Evolutionary conservation across 2,888 invertebrate genomes (phyloP).

Genomic region (Cataglyphis altisquamis): DNA sequence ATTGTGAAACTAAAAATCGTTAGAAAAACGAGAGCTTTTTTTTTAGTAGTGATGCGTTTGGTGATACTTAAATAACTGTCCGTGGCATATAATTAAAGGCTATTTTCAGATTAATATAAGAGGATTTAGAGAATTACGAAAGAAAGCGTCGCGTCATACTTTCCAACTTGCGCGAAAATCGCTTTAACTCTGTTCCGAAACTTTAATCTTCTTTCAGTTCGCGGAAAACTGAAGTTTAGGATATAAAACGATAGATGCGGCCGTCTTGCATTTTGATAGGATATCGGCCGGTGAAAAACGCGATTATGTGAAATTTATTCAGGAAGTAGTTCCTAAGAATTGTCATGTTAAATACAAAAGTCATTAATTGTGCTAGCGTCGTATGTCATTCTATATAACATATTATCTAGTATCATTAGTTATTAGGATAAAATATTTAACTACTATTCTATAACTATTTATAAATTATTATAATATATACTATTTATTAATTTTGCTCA

Average conservation of each 20-base stretch:
- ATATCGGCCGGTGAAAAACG: conserved; percentile 62
- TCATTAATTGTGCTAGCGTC: conserved; percentile 41
- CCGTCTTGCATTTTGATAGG: conserved; percentile 68
- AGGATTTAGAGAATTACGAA: conserved; percentile 63
- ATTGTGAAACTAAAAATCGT: not conserved
- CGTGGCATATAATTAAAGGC: conserved; percentile 42
- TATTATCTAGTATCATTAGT: not conserved
- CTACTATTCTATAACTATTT: not conserved
- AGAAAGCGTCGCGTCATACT: conserved; percentile 63
- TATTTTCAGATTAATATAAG: conserved; percentile 59
- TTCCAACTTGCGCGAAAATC: conserved; percentile 66
- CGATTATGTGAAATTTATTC: conserved; percentile 68
- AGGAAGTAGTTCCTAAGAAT: conserved; percentile 52
- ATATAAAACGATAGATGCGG: conserved; percentile 54
- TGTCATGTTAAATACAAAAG: conserved; percentile 18
- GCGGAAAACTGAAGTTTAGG: conserved; percentile 54
- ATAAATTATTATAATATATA: not conserved
- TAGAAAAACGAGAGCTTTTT: not conserved
- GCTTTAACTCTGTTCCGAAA: conserved; percentile 65
- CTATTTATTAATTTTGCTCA: not conserved
- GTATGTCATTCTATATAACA: not conserved
- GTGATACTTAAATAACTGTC: conserved; percentile 45
- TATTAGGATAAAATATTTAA: conserved; percentile 8
- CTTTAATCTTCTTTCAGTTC: conserved; percentile 72
- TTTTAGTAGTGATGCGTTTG: not conserved